Conservation (phyloP, 2,797 vertebrate species). For the Oreortyx pictus region DNA sequence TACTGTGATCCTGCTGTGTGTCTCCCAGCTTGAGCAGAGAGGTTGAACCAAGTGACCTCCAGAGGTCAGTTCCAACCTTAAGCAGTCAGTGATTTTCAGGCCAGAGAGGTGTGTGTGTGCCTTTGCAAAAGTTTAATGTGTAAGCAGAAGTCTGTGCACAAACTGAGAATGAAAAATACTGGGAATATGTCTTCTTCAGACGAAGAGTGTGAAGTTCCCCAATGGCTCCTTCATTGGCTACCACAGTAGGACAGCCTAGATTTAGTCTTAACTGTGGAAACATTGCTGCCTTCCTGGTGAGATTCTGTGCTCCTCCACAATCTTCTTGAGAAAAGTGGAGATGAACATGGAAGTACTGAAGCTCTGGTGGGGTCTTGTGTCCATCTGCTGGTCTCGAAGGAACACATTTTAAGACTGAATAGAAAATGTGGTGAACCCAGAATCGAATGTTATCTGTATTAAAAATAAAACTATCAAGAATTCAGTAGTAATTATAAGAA, state of each 20-base stretch:
- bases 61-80: not conserved
- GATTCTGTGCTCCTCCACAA: not conserved
- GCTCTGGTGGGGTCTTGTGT: not conserved
- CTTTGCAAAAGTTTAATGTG: not conserved
- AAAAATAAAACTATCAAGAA: not conserved
- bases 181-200: not conserved
- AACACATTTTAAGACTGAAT: not conserved
- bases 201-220: not conserved
- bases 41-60: not conserved
- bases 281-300: not conserved
- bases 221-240: rapidly evolving
- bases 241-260: not conserved
- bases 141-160: not conserved
- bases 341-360: not conserved
- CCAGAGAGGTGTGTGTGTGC: rapidly evolving
- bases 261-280: not conserved
- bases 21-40: not conserved
- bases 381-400: not conserved
- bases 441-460: not conserved
- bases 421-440: not conserved
- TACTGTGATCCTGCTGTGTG: not conserved
- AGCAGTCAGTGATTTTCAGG: not conserved
- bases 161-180: not conserved
- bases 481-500: not conserved
- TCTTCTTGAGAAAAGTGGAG: not conserved